Conservation (phyloP, 2,113 vertebrate genomes). For the Tichodroma muraria region DNA sequence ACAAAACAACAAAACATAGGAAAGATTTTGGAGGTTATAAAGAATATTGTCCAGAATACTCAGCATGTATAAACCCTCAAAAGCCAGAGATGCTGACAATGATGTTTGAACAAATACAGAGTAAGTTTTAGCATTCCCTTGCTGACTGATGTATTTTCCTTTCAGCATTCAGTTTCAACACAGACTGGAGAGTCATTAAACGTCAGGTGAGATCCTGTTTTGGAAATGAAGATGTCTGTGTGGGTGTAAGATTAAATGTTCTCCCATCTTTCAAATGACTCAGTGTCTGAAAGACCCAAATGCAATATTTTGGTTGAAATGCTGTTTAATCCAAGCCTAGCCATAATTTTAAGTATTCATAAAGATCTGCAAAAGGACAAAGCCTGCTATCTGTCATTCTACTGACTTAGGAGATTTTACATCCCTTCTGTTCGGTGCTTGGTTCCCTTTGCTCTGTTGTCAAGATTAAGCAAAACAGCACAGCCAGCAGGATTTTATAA, state of each 20-base stretch:
- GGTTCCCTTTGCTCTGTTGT: not conserved
- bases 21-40: not conserved
- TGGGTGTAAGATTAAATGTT: constrained; percentile 27
- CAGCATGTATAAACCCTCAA: not conserved
- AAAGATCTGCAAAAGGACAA: constrained; percentile 21
- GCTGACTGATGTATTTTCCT: constrained; percentile 42
- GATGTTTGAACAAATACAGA: not conserved
- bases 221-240: constrained; percentile 20
- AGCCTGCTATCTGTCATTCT: not conserved
- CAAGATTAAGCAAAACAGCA: constrained; percentile 34
- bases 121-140: not conserved
- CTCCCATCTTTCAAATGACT: constrained; percentile 14
- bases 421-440: not conserved
- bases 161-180: constrained; percentile 30
- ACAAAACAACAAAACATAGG: not conserved
- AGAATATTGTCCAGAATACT: not conserved
- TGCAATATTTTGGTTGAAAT: constrained; percentile 30
- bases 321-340: not conserved
- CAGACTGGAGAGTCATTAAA: constrained; percentile 38
- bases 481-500: constrained; percentile 6
- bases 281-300: constrained; percentile 20
- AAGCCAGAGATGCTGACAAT: constrained; percentile 17
- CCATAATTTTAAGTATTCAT: not conserved
- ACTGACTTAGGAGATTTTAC: not conserved
- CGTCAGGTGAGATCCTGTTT: constrained; percentile 12